These are phyloP conservation scores for Linyphia triangularis DNA, from an alignment of 2,888 invertebrate genomes.

Conservation along the genomic window DNA sequence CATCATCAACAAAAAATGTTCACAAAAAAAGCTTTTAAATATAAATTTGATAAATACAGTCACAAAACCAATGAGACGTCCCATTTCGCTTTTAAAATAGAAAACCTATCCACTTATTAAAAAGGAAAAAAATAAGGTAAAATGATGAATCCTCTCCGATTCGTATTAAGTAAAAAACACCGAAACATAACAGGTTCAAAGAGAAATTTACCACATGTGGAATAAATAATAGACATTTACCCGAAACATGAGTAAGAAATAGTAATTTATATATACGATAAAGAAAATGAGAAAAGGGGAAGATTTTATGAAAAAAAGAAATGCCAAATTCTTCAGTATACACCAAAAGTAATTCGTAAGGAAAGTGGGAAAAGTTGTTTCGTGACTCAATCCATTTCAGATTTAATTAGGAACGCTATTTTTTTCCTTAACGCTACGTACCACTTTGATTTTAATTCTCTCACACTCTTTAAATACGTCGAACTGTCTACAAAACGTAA, in stretches of 20 bases:
- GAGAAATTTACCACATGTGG: background rate
- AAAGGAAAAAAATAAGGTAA: background rate
- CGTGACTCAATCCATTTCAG: constrained; percentile 64
- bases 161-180: background rate
- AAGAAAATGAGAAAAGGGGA: background rate
- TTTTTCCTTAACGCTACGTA: background rate
- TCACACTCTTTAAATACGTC: constrained; percentile 51
- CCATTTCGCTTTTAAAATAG: background rate
- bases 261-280: constrained; percentile 7
- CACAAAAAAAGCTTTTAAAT: no score
- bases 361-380: constrained; percentile 38
- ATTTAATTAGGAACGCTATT: constrained; percentile 66
- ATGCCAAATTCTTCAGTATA: constrained; percentile 36
- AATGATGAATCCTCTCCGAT: background rate
- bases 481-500: constrained; percentile 49
- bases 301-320: background rate
- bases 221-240: constrained; percentile 1
- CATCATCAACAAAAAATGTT: no score
- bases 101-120: background rate
- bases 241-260: background rate
- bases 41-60: background rate
- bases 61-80: background rate
- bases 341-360: constrained; percentile 33
- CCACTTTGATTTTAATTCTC: constrained; percentile 45
- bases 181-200: background rate